phyloP scores from a whole-genome alignment of 1,140 invertebrate species.

The Zophobas morio region DNA sequence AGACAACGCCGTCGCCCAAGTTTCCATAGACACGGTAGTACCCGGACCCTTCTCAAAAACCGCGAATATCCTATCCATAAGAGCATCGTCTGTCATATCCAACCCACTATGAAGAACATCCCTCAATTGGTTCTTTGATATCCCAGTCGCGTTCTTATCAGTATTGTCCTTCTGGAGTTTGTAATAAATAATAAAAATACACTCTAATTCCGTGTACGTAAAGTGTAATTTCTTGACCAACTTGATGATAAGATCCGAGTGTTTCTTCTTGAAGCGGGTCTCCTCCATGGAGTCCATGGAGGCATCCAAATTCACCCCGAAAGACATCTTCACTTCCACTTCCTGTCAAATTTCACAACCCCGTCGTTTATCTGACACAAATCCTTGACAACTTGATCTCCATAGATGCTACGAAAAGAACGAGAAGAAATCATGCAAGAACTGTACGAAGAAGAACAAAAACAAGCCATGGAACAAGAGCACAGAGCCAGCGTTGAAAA shows the following conservation, averaged over 20 bases:
- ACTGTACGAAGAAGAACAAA: slow-evolving; percentile 62
- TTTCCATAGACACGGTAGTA: slow-evolving; percentile 73
- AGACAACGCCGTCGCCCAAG: slow-evolving; percentile 79
- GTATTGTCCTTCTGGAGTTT: slow-evolving; percentile 66
- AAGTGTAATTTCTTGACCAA: slow-evolving; percentile 68
- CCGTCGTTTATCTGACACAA: slow-evolving; percentile 26
- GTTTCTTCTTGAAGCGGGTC: slow-evolving; percentile 71
- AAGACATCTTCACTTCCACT: slow-evolving; percentile 43
- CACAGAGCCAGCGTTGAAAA: slow-evolving; percentile 61
- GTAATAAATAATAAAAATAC: slow-evolving; percentile 66
- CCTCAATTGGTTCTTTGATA: slow-evolving; percentile 74
- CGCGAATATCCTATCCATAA: slow-evolving; percentile 75
- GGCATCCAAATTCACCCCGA: slow-evolving; percentile 67
- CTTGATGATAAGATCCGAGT: slow-evolving; percentile 68
- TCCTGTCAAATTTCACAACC: slow-evolving; percentile 20
- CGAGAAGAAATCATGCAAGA: slow-evolving; percentile 63
- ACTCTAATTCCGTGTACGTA: slow-evolving; percentile 69
- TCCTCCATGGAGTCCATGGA: slow-evolving; percentile 72
- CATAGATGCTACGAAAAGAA: slow-evolving; percentile 61
- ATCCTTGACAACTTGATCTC: slow-evolving; percentile 45
- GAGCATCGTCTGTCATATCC: slow-evolving; percentile 80
- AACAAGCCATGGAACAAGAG: slow-evolving; percentile 57
- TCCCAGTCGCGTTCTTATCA: slow-evolving; percentile 63
- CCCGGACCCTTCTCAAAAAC: slow-evolving; percentile 73
- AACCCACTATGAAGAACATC: slow-evolving; percentile 81